Percentiles rank a stretch among this genome's conserved stretches.
Conservation (phyloP, 2,888 invertebrate species). For the Arrhopalites spinosus region DNA sequence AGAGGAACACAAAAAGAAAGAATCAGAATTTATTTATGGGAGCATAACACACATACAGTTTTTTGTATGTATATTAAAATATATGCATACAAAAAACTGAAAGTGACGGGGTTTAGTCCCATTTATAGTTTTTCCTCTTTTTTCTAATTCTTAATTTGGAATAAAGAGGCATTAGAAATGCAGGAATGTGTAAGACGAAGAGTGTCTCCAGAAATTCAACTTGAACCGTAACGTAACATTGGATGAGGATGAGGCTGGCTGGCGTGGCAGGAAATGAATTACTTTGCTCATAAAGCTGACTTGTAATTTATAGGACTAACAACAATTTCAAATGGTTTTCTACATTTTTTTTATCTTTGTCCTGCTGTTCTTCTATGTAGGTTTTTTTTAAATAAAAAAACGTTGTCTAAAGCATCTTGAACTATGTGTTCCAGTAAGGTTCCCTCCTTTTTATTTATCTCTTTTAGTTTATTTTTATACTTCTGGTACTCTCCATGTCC, state of each 20-base stretch:
- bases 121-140: background rate
- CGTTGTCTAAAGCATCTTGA: too few species aligned
- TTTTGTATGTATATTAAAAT: too few species aligned
- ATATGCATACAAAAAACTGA: too few species aligned
- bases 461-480: too few species aligned
- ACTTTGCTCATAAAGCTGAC: background rate
- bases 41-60: too few species aligned
- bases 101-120: background rate
- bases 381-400: too few species aligned
- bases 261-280: background rate
- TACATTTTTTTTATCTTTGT: background rate
- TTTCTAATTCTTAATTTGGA: conserved; percentile 8
- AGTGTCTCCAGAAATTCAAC: background rate
- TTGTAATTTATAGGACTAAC: conserved; percentile 6
- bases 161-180: conserved; percentile 15
- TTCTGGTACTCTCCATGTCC: too few species aligned
- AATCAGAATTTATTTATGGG: too few species aligned
- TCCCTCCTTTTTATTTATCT: too few species aligned
- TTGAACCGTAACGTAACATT: background rate
- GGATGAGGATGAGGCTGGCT: background rate
- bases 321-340: background rate
- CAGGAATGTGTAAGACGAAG: conserved; percentile 10
- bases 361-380: background rate
- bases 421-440: too few species aligned
- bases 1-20: too few species aligned